These are phyloP conservation scores for Bovichtus diacanthus DNA, from an alignment of 2,797 vertebrate genomes.

Conservation along the genomic window DNA sequence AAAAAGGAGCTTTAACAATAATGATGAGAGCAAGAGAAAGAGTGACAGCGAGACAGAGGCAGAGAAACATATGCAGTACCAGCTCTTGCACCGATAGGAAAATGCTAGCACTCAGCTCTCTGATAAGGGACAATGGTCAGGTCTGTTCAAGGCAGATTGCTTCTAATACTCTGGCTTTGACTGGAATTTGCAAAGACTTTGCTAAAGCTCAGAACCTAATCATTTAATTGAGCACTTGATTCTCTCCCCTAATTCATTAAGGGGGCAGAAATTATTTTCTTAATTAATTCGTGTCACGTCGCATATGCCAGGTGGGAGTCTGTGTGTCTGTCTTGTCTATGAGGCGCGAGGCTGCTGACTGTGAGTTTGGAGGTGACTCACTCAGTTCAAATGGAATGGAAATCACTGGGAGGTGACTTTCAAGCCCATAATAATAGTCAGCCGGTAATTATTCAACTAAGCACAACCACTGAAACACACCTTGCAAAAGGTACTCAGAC, in stretches of 20 bases:
- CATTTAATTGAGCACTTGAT: conserved; percentile 86
- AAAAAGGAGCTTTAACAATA: conserved; percentile 67
- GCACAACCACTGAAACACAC: conserved; percentile 39
- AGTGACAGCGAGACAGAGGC: conserved; percentile 65
- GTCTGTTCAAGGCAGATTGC: conserved; percentile 82
- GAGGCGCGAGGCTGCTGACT: conserved; percentile 58
- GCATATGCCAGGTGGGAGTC: conserved; percentile 72
- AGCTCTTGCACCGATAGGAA: conserved; percentile 73
- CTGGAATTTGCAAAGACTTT: conserved; percentile 79
- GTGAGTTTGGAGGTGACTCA: conserved; percentile 72
- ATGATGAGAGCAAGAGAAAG: conserved; percentile 68
- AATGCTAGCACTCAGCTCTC: conserved; percentile 68
- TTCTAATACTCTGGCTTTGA: conserved; percentile 78
- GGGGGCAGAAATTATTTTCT: conserved; percentile 76
- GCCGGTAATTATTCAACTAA: conserved; percentile 53
- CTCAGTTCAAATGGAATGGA: conserved; percentile 56
- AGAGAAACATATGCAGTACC: conserved; percentile 73
- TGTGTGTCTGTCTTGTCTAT: conserved; percentile 38
- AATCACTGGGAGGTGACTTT: conserved; percentile 67
- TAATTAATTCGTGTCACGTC: conserved; percentile 78
- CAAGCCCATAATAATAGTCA: conserved; percentile 47
- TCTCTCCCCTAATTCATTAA: conserved; percentile 82
- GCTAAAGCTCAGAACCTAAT: conserved; percentile 79
- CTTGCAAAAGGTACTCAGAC: neutral
- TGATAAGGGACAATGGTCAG: conserved; percentile 81